Base-by-base conservation (phyloP, 2,113 vertebrate species). In the Cynocephalus volans region DNA sequence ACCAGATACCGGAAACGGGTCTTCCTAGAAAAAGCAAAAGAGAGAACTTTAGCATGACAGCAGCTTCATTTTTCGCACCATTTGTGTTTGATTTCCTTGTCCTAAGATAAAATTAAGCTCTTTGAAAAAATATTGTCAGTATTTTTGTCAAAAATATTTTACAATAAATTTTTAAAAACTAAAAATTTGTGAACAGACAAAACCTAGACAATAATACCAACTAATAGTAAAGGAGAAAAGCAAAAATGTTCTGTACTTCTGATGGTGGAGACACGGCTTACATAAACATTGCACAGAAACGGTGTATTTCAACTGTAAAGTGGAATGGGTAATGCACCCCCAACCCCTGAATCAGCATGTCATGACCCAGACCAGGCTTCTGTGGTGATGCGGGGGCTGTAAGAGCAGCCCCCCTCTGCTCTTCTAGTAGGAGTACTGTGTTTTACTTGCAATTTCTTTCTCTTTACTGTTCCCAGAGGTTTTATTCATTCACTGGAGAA, bases 71-170 rank as follows among this genome's bases (percentile, higher is more conserved):
- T 69, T n/a, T n/a, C 41, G 7, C 14, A n/a, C 80, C 52, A 33
- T 12, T 93, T 24, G 60, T n/a, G 28, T 36, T 48, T 48, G 14
- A 31, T 83, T 83, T 90, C 31, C 41, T 94, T 85, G 36, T 88
- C 50, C 18, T 89, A 70, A 52, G 4, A 21, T 54, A 69, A 79
- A 81, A 79, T 65, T 48, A 90, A 70, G 28, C 13, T 76, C 33
- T n/a, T 90, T 65, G 48, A 70, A 75, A 96, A 95, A 76, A 95
- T 33, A 90, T 0, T 41, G 5, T 58, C n/a, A 70, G 52, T 77
- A 33, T 79, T 94, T 85, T 60, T 56, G 5, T 90, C 17, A 62
- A 81, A 60, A 92, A 67, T 72, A 91, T 65, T 89, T 93, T 64
- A 93, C 79, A 23, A 73, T 60, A 81, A 86, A 45, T n/a, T 80